Evolutionary conservation across 2,888 invertebrate species (phyloP).

Genomic region (Drosophila pseudotakahashii): DNA sequence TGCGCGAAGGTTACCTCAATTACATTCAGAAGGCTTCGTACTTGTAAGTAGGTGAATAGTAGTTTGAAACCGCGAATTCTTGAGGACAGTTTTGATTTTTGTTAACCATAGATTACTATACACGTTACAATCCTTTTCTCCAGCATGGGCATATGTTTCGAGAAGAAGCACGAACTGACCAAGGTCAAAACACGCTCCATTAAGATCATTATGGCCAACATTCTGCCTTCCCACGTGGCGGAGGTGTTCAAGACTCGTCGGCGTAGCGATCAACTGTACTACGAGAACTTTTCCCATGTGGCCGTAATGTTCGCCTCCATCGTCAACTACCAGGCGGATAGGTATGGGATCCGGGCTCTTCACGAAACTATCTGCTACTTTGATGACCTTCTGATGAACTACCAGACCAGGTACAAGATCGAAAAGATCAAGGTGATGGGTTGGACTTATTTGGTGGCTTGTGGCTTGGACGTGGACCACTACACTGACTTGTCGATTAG

Average conservation of each 20-base stretch:
- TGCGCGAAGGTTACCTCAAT: constrained; percentile 94
- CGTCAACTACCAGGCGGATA: constrained; percentile 89
- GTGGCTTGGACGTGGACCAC: constrained; percentile 88
- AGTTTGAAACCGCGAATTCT: too few relatives aligned
- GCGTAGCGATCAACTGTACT: constrained; percentile 89
- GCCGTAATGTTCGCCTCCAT: constrained; percentile 98
- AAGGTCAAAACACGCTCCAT: constrained; percentile 92
- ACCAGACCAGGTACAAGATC: constrained; percentile 87
- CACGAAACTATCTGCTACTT: constrained; percentile 97
- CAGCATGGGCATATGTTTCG: constrained; percentile 88
- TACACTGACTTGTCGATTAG: constrained; percentile 6
- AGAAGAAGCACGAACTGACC: constrained; percentile 93
- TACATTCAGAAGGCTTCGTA: constrained; percentile 94
- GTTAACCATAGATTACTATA: too few relatives aligned
- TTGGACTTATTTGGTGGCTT: constrained; percentile 98
- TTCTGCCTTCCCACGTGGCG: constrained; percentile 95
- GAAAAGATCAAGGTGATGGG: constrained; percentile 99
- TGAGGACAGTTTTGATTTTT: too few relatives aligned
- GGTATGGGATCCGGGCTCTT: constrained; percentile 88
- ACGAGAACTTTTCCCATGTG: constrained; percentile 93
- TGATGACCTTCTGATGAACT: constrained; percentile 90
- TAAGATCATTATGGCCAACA: constrained; percentile 94
- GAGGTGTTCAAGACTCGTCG: constrained; percentile 10
- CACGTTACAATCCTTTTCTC: background rate
- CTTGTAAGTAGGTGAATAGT: constrained; percentile 84